Evolutionary conservation across 30 jellyfish, hydroid and myxozoan genomes (phyloP).

Genomic region (Aurelia sp.): DNA sequence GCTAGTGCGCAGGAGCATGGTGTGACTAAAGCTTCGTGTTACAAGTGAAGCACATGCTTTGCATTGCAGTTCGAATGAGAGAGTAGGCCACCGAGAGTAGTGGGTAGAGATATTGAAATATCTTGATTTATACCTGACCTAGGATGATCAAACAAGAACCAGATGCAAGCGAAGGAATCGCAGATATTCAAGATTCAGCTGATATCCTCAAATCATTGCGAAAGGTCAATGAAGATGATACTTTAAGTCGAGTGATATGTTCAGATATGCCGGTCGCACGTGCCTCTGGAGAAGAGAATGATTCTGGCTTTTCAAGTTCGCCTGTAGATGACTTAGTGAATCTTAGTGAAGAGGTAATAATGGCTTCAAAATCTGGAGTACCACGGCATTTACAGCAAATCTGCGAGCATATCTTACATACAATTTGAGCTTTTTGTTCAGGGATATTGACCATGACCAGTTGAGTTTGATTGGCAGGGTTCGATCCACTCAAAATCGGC

Average conservation of each 20-base stretch:
- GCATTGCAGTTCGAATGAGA: background rate
- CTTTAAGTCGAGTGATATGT: slow-evolving; percentile 59
- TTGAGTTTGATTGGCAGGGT: too few species aligned
- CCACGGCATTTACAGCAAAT: too few species aligned
- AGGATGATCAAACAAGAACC: slow-evolving; percentile 30
- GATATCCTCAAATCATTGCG: slow-evolving; percentile 42
- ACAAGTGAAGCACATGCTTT: slow-evolving; percentile 2
- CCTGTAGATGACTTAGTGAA: slow-evolving; percentile 12
- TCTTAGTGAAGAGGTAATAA: slow-evolving; percentile 35
- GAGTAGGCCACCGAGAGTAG: background rate
- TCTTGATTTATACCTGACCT: too few species aligned
- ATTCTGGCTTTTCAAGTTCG: slow-evolving; percentile 35
- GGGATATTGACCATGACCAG: background rate
- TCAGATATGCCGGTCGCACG: slow-evolving; percentile 37
- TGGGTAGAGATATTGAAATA: too few species aligned
- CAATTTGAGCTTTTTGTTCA: background rate
- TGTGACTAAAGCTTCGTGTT: slow-evolving; percentile 4
- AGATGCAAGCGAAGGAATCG: background rate
- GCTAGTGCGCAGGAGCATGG: background rate
- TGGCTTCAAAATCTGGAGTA: background rate
- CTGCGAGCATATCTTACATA: background rate
- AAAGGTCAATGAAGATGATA: slow-evolving; percentile 60
- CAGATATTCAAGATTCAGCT: slow-evolving; percentile 7
- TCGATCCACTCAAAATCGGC: background rate
- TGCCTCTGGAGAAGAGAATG: slow-evolving; percentile 28